A percentile compares a stretch with the other conserved stretches of the same genome.
Evolutionary conservation across 2,888 invertebrate genomes (phyloP).

Genomic region (Volucella inflata): DNA sequence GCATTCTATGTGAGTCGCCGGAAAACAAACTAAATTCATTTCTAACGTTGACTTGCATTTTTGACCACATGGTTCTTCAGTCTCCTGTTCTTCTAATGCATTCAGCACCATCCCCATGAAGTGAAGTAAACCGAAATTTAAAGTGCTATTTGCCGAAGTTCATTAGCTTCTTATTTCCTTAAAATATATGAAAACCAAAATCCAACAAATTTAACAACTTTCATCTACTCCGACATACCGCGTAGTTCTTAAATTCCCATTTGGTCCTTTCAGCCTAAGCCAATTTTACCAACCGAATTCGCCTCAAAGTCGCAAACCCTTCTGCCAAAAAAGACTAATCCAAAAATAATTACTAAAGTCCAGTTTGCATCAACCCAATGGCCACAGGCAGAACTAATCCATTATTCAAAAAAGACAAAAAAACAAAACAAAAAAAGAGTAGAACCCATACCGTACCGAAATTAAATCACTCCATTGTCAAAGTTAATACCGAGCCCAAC

Average conservation of each 20-base stretch:
- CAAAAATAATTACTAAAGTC: constrained; percentile 15
- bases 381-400: too few species aligned
- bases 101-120: not conserved
- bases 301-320: not conserved
- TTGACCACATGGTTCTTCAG: constrained; percentile 7
- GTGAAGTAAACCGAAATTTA: too few species aligned
- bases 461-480: constrained; percentile 58
- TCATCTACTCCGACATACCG: too few species aligned
- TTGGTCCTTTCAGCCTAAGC: not conserved
- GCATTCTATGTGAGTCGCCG: not conserved
- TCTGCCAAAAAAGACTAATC: constrained; percentile 8
- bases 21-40: not conserved
- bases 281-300: not conserved
- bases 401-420: too few species aligned
- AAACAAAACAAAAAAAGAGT: too few species aligned
- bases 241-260: not conserved
- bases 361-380: not conserved
- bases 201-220: too few species aligned
- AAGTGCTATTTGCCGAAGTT: too few species aligned
- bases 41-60: constrained; percentile 6
- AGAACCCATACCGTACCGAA: not conserved
- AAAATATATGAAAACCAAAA: too few species aligned
- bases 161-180: too few species aligned
- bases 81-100: not conserved
- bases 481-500: constrained; percentile 60